Base-by-base conservation (phyloP, 2,888 invertebrate species). In the Dilophus febrilis region DNA sequence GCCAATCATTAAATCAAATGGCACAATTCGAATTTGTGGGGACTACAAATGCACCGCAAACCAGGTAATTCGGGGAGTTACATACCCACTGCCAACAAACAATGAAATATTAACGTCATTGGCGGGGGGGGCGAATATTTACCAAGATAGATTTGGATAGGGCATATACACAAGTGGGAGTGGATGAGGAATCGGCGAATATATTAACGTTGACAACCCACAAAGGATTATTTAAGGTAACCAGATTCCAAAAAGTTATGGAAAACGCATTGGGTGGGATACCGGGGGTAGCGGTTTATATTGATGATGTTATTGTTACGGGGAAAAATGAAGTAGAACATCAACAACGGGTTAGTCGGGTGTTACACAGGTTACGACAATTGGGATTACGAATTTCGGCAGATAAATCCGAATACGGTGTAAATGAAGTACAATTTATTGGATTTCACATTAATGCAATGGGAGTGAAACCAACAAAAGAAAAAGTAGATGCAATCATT, bases 161-260 rank as follows among this genome's bases (percentile, higher is more conserved):
- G 36, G 56, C 59, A 4, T 60, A 58, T 40, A 46, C 56, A 43
- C 55, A 59, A 41, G 33, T 57, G 18, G 52, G 53, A 47, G 46
- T 58, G 19, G 49, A 51, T 27, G 50, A 53, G 17, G 49, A 52
- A 44, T 45, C 48, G 40, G 44, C 55, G 14, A 2, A 16, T 14
- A 46, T 51, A 13, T 39, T 56, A 14, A 57, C 55, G 2, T 45
- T 59, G 35, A 56, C 42, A 43, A 58, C 56, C 2, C 55, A 52
- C 39, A 54, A 53, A 40, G 57, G 56, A 4, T 40, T 57, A 12
- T 57, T n/a, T n/a, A n/a, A n/a, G n/a, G n/a, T n/a, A n/a, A 48
- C 43, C 42, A 48, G n/a, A n/a, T n/a, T 37, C 50, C 49, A 37
- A 55, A 48, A 8, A 41, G 56, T n/a, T 38, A 56, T 35, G 47